phyloP scores from a whole-genome alignment of 2,888 invertebrate species.

The Agonopterix arenella region DNA sequence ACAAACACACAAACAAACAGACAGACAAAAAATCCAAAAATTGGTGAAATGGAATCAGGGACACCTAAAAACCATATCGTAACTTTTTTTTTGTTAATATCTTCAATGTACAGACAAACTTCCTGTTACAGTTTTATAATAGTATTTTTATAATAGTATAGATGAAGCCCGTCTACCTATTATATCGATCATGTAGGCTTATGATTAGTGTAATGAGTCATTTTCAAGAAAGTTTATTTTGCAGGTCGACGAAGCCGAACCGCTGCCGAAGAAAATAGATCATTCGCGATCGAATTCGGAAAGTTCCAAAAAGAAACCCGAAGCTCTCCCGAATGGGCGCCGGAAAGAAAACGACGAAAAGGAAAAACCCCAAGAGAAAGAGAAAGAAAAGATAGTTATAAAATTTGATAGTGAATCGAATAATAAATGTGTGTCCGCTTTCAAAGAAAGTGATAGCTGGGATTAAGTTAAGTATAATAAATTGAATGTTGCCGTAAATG shows the following conservation, averaged over 20 bases:
- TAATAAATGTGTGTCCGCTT: slow-evolving; percentile 45
- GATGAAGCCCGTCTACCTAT: too few species aligned
- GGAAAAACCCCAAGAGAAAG: slow-evolving; percentile 1
- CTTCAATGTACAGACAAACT: too few species aligned
- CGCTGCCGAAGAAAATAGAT: slow-evolving; percentile 43
- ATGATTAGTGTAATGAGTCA: too few species aligned
- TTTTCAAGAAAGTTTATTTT: neutral
- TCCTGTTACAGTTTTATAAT: too few species aligned
- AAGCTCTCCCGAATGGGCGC: slow-evolving; percentile 29
- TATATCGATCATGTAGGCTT: too few species aligned
- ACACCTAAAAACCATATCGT: too few species aligned
- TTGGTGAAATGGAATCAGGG: too few species aligned
- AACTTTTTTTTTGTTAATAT: too few species aligned
- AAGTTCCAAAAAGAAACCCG: slow-evolving; percentile 17
- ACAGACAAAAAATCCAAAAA: too few species aligned
- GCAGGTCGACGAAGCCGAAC: slow-evolving; percentile 50
- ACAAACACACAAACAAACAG: too few species aligned
- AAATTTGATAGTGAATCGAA: slow-evolving; percentile 39
- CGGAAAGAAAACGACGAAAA: slow-evolving; percentile 21
- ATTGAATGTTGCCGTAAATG: slow-evolving; percentile 14
- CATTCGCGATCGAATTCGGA: slow-evolving; percentile 20
- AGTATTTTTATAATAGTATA: too few species aligned
- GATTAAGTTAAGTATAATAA: slow-evolving; percentile 34
- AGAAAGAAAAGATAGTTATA: slow-evolving; percentile 21
- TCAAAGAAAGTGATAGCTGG: slow-evolving; percentile 65